A percentile compares a stretch with the other conserved stretches of the same genome.
phyloP scores from a whole-genome alignment of 2,888 invertebrate species.

The Limnephilus auricula region DNA sequence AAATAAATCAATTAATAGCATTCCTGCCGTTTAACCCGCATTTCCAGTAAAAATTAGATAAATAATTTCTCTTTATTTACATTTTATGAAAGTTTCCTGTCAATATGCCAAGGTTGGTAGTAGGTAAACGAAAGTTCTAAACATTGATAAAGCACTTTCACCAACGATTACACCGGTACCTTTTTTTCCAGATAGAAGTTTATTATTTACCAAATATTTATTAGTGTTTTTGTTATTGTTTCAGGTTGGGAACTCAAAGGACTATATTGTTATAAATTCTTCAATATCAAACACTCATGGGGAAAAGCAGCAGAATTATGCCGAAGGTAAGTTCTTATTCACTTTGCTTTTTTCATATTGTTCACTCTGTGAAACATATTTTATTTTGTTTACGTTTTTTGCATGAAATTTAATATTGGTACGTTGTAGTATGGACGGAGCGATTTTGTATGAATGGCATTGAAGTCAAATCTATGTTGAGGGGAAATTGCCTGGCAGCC shows the following conservation, averaged over 20 bases:
- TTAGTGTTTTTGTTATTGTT: constrained; percentile 67
- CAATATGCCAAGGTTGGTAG: background rate
- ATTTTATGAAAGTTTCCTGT: background rate
- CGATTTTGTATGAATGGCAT: no score
- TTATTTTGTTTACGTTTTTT: background rate
- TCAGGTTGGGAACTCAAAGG: constrained; percentile 95
- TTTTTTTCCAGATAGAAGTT: background rate
- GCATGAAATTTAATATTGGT: no score
- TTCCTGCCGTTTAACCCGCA: constrained; percentile 9
- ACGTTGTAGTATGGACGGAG: no score
- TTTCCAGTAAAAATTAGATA: background rate
- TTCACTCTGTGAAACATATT: background rate
- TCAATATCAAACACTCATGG: constrained; percentile 97
- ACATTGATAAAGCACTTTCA: background rate
- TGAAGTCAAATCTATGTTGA: no score
- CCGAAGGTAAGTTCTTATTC: constrained; percentile 84
- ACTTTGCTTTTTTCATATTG: background rate
- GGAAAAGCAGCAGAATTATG: constrained; percentile 96
- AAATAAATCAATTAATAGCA: background rate
- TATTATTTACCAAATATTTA: background rate
- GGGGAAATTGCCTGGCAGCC: no score
- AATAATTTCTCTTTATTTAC: background rate
- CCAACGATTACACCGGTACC: background rate
- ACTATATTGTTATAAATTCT: constrained; percentile 96
- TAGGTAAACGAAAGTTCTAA: background rate